Evolutionary conservation across 2,113 vertebrate species (phyloP), one percentile per base, ranked within the genome.

Genomic region (Macrotus californicus): DNA sequence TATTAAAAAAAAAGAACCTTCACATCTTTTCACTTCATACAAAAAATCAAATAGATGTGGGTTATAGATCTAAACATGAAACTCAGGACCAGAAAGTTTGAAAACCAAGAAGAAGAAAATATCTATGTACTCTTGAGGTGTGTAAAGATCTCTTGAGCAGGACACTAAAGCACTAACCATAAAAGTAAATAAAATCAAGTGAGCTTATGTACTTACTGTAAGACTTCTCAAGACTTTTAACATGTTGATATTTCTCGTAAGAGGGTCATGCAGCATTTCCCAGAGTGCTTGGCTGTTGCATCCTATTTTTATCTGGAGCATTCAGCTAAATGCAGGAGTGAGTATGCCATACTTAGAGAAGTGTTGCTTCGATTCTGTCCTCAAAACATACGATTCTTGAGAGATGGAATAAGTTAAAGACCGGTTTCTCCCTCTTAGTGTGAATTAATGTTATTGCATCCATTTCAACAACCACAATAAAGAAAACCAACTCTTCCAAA

Each of bases 301-400:
- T 76, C 70, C 56, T 91, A 50, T 48, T 89, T 64, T 56, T 36
- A 21, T 77, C 43, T 39, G 77, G n/a, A 94, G 9, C 34, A 87
- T 59, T 75, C 10, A 88, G 16, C 31, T 93, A 14, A 50, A 34
- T 64, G 29, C 6, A 72, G 26, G 29, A 72, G 29, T 77, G 59
- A 86, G 22, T 83, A 41, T 95, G 50, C 29, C 41, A 67, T 26
- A 34, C 22, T 64, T 66, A n/a, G 31, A 41, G 43, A 90, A 69
- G 2, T 16, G 13, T 67, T 67, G 18, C n/a, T 87, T 89, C 87
- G 54, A 29, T 82, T 73, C 48, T 87, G 1, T 90, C 26, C 69
- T 81, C 43, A 91, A 90, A 64, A 39, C 79, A 80, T 66, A n/a
- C 69, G 67, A 5, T 76, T 95, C 95, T 46, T 92, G 88, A 89